Evolutionary conservation across 2,113 vertebrate species (phyloP).

Genomic region (Ceyx margarethae): DNA sequence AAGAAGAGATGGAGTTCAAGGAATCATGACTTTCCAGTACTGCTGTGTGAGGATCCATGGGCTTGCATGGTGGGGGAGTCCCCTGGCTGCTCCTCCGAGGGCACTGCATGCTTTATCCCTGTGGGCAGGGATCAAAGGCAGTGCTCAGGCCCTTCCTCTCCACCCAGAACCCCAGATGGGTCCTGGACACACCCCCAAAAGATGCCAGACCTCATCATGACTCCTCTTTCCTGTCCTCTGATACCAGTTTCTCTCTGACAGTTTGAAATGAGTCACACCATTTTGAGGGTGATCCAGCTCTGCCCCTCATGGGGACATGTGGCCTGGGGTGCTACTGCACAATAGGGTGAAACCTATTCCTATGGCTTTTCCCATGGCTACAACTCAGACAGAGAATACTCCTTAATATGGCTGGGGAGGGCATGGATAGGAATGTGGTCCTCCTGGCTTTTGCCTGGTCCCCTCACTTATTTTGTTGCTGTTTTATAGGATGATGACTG

Average conservation of each 20-base stretch:
- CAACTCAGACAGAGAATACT: background rate
- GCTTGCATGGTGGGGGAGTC: background rate
- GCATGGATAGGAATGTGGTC: background rate
- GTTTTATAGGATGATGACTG: background rate
- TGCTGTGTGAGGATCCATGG: background rate
- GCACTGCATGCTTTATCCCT: background rate
- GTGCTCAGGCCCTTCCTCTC: background rate
- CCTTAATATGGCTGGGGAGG: background rate
- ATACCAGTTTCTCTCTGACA: background rate
- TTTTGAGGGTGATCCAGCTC: background rate
- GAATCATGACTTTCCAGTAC: background rate
- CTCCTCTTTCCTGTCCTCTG: background rate
- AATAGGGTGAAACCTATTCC: background rate
- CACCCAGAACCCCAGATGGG: background rate
- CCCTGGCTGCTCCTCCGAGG: background rate
- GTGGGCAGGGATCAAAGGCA: background rate
- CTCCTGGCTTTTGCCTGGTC: background rate
- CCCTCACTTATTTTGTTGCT: background rate
- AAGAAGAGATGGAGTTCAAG: background rate
- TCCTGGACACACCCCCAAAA: background rate
- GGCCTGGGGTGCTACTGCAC: background rate
- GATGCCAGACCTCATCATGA: background rate
- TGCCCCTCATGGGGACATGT: fast-evolving
- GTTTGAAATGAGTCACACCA: background rate
- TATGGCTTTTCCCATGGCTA: background rate